Base-by-base conservation (phyloP, 2,888 invertebrate species). In the Nomada fucata region DNA sequence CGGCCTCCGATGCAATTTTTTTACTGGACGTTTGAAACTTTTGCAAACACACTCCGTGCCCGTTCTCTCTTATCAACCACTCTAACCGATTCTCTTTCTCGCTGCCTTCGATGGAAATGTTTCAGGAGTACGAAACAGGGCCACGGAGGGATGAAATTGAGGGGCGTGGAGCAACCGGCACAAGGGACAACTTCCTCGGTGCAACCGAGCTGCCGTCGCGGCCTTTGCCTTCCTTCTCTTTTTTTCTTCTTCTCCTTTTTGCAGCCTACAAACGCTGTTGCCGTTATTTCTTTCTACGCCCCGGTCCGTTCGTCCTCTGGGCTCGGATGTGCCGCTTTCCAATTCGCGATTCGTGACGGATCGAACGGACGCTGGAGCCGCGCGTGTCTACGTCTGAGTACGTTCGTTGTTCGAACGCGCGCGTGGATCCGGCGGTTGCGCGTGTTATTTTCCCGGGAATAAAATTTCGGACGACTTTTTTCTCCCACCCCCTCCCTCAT, bases 11-110 rank as follows among this genome's bases (percentile, higher is more conserved):
- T 86, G 83, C 86, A 76, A 84, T 88, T 89, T 87, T 85, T 80
- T 55, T 36, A 79, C 89, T 74, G 88, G 85, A 89, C 89, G 81
- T 89, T 88, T 79, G 75, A 80, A 89, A 89, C 89, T 88, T 89
- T 80, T 63, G 81, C 80, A 77, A 88, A 85, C 86, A 86, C 69
- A 76, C 87, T 63, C 71, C 68, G 65, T 36, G 52, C 74, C 52
- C 61, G 79, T 73, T 67, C 76, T 84, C 86, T 86, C 80, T 88
- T 82, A 82, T 86, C 82, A 70, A 53, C 81, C 83, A 75, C 76
- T 80, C 78, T 64, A 78, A 57, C 59, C 76, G 83, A 84, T 84
- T 79, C 83, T 84, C 83, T 65, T 84, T 73, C 76, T 63, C 79
- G 83, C 42, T 64, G 75, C 55, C 63, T 75, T 75, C 83, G 75